phyloP scores from a whole-genome alignment of 2,888 invertebrate species.

The Chalcis sispes region DNA sequence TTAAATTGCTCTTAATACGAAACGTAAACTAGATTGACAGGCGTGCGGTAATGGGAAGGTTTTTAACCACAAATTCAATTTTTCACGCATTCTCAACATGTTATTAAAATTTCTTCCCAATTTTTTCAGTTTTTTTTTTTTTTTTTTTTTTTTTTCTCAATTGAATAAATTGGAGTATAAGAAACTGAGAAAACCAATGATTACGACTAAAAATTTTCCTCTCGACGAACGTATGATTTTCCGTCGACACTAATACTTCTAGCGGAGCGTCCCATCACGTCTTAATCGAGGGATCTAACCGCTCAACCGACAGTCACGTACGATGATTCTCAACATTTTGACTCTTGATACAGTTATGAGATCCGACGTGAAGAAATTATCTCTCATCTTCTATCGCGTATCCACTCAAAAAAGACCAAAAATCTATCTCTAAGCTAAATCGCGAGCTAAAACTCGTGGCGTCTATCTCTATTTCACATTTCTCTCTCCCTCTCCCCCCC shows the following conservation, averaged over 20 bases:
- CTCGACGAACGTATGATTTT: constrained; percentile 15
- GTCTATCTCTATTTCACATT: too few relatives aligned
- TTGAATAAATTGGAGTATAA: not conserved
- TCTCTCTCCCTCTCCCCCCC: too few relatives aligned
- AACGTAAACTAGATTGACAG: not conserved
- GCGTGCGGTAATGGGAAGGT: not conserved
- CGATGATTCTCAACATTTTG: constrained; percentile 34
- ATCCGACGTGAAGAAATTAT: constrained; percentile 45
- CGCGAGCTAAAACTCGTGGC: too few relatives aligned
- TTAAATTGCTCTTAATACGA: not conserved
- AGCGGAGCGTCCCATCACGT: not conserved
- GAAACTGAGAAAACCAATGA: not conserved
- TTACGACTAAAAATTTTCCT: not conserved
- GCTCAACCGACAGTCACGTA: constrained; percentile 26
- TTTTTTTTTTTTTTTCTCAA: not conserved
- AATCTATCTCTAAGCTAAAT: constrained; percentile 38
- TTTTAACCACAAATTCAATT: not conserved
- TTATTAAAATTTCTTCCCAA: not conserved
- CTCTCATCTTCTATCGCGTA: constrained; percentile 35
- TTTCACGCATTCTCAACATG: not conserved
- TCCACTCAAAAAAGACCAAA: too few relatives aligned
- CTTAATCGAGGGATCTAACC: constrained; percentile 29
- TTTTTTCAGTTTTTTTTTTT: too few relatives aligned
- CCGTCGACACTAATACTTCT: constrained; percentile 9
- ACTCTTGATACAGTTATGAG: constrained; percentile 50